A percentile compares a stretch with the other conserved stretches of the same genome.
These are phyloP conservation scores for Spisula solida DNA, from an alignment of 2,888 invertebrate genomes.

Conservation along the genomic window DNA sequence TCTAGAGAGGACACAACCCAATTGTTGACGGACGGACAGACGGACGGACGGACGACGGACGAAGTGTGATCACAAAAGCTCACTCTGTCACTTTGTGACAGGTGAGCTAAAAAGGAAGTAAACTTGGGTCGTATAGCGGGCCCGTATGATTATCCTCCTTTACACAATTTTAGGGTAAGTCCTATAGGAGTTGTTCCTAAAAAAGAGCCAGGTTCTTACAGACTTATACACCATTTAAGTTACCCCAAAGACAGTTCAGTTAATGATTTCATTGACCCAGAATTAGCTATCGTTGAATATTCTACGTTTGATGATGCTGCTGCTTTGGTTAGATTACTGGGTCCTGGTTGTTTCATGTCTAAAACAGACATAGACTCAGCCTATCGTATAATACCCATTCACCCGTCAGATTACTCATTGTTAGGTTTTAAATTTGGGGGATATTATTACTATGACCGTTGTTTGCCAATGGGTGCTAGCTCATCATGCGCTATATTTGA, in stretches of 20 bases:
- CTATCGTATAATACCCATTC: constrained; percentile 59
- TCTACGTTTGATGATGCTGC: constrained; percentile 60
- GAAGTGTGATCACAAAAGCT: too few relatives aligned
- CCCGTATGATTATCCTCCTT: constrained; percentile 15
- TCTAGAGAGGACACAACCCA: too few relatives aligned
- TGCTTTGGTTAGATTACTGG: constrained; percentile 10
- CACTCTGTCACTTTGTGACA: too few relatives aligned
- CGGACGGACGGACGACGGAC: too few relatives aligned
- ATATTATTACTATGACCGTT: constrained; percentile 53
- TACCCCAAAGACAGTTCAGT: constrained; percentile 51
- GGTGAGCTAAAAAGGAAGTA: background rate
- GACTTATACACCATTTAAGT: constrained; percentile 65
- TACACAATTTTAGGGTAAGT: constrained; percentile 42
- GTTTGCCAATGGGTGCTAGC: constrained; percentile 53
- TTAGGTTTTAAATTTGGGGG: constrained; percentile 54
- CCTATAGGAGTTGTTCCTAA: constrained; percentile 60
- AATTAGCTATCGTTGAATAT: constrained; percentile 45
- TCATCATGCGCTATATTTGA: constrained; percentile 61
- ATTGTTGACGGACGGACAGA: too few relatives aligned
- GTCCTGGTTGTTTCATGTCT: constrained; percentile 33
- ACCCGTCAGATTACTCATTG: constrained; percentile 56
- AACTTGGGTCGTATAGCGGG: background rate
- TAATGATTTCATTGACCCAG: constrained; percentile 59
- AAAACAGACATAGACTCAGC: constrained; percentile 64
- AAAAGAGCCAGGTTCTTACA: constrained; percentile 47